These are phyloP conservation scores for Akabosia matsudoensis DNA, from an alignment of 1,140 invertebrate species.

Conservation along the genomic window DNA sequence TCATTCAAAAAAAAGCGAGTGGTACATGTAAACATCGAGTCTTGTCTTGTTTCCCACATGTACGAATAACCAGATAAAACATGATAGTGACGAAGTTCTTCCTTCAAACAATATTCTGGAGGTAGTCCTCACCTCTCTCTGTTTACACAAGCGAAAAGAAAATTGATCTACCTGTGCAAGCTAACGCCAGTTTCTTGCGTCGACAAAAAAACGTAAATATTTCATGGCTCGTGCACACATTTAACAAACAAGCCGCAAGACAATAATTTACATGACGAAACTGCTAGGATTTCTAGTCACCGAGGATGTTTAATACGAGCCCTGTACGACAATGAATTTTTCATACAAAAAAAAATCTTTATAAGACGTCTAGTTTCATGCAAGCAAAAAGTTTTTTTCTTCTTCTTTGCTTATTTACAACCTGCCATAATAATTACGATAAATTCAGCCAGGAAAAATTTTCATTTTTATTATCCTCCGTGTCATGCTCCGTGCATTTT, in stretches of 20 bases:
- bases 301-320: no score
- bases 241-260: background rate
- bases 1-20: background rate
- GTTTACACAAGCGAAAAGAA: background rate
- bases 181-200: background rate
- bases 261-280: no score
- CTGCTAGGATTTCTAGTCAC: no score
- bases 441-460: background rate
- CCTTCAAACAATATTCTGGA: background rate
- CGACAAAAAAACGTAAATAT: background rate
- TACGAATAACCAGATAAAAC: background rate
- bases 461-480: background rate
- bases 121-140: background rate
- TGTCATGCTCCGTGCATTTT: background rate
- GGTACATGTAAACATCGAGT: conserved; percentile 13
- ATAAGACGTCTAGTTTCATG: no score
- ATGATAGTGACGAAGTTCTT: background rate
- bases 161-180: background rate
- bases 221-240: conserved; percentile 15
- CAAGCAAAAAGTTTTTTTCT: background rate
- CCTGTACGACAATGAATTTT: no score
- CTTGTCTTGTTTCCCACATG: conserved; percentile 7
- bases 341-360: no score
- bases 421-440: background rate
- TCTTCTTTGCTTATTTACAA: background rate